Evolutionary conservation across 2,797 vertebrate genomes (phyloP).

Genomic region (Notoglanidium macrostoma): DNA sequence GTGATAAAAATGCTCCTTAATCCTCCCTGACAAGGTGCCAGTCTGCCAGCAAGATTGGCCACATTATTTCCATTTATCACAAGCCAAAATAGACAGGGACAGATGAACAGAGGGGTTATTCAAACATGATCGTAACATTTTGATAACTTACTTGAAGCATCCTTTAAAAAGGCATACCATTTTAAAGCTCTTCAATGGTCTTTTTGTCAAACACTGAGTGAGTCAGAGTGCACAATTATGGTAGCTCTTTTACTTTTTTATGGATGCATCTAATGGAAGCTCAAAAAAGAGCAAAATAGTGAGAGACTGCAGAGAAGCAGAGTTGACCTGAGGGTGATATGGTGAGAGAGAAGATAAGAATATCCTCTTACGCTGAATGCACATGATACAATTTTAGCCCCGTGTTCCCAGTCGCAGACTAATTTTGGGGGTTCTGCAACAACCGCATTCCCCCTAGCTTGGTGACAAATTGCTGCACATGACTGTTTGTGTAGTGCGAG

Average conservation of each 20-base stretch:
- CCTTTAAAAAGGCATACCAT: constrained; percentile 2
- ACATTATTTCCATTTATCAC: constrained; percentile 18
- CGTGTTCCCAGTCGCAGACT: background rate
- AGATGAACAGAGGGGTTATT: constrained; percentile 20
- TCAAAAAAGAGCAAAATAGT: background rate
- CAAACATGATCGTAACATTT: constrained; percentile 18
- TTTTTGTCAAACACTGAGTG: background rate
- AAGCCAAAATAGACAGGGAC: constrained; percentile 14
- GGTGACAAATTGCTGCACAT: background rate
- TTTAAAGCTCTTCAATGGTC: constrained; percentile 6
- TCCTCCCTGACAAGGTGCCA: constrained; percentile 30
- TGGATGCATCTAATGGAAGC: background rate
- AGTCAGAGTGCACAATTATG: constrained; percentile 14
- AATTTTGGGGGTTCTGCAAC: background rate
- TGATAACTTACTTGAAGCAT: constrained; percentile 11
- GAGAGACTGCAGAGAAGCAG: background rate
- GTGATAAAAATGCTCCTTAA: constrained; percentile 33
- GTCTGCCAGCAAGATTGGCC: constrained; percentile 6
- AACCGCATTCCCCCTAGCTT: background rate
- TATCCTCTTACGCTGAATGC: background rate
- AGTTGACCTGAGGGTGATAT: constrained; percentile 5
- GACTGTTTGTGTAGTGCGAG: background rate
- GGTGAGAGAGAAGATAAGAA: background rate
- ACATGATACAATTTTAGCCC: background rate
- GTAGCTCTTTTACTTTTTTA: background rate